These are phyloP conservation scores for Enteromius fasciolatus DNA, from an alignment of 2,797 vertebrate genomes.

Conservation along the genomic window DNA sequence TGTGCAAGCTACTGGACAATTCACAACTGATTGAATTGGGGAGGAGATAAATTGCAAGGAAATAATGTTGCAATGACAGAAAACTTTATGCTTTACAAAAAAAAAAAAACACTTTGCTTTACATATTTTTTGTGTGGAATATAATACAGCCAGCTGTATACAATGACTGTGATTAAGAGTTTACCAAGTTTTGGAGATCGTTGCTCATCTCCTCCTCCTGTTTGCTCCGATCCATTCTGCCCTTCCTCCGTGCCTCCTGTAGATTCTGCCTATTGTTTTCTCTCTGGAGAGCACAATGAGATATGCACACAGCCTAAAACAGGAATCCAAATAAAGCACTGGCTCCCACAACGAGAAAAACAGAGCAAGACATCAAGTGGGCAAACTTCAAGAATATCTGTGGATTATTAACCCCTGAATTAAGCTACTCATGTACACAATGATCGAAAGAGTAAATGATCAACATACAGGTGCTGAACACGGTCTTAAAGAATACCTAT, in stretches of 20 bases:
- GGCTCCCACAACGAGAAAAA: background rate
- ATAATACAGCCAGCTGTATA: background rate
- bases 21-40: background rate
- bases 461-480: background rate
- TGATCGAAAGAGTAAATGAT: background rate
- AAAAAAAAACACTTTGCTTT: background rate
- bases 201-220: slow-evolving; percentile 61
- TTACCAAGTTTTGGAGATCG: slow-evolving; percentile 63
- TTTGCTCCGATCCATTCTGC: slow-evolving; percentile 61
- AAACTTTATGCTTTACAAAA: background rate
- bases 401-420: slow-evolving; percentile 32
- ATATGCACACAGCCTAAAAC: background rate
- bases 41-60: background rate
- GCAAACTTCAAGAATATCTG: slow-evolving; percentile 42
- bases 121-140: background rate
- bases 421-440: background rate
- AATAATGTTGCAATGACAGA: background rate
- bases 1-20: background rate
- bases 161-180: background rate
- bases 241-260: slow-evolving; percentile 62
- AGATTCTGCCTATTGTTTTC: slow-evolving; percentile 55
- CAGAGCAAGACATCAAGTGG: background rate
- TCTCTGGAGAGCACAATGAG: slow-evolving; percentile 46
- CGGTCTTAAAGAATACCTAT: background rate
- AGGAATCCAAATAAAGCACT: background rate